Evolutionary conservation across 2,113 vertebrate genomes (phyloP), one percentile per base, ranked within the genome.

Genomic region (Pongo pygmaeus): DNA sequence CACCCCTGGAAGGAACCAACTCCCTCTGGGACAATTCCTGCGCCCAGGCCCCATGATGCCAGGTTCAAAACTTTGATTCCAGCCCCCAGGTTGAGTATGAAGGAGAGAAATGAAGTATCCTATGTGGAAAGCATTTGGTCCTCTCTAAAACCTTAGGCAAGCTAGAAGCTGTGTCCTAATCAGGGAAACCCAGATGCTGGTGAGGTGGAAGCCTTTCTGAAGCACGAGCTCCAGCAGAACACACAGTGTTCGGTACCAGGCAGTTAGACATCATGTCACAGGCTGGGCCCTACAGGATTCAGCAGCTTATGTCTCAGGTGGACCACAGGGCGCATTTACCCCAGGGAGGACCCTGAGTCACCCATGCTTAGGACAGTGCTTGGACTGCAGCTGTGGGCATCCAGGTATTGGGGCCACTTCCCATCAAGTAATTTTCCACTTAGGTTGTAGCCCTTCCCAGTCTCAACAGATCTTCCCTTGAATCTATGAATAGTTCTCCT

Each of bases 251-350:
- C 30, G 0, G 13, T 1, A 40, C 32, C 0, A n/a, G 40, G 69
- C 67, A 30, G 2, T 0, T 16, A 4, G 57, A n/a, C 0, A 0
- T 35, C 32, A 9, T 0, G 1, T 25, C 9, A 3, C n/a, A 38
- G 20, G 32, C 67, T 22, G 16, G 46, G 30, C 43, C 22, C 3
- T 0, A 0, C 0, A 10, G 67, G 22, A 17, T 46, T 8, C 16
- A 61, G 27, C 67, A 52, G 35, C 2, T 17, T 22, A 0, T 0
- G 17, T 27, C 52, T 61, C 52, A 27, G 30, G 87, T 4, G 12
- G 43, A 22, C 6, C 0, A 0, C 0, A 0, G 80, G 43, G 7
- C 18, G 32, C 16, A 0, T 10, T 22, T 17, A n/a, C 7, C 7
- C 35, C 46, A 78, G 23, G 8, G 16, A 86, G 61, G 22, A n/a